A percentile compares a stretch with the other conserved stretches of the same genome.
phyloP scores from a whole-genome alignment of 1,140 invertebrate species.

The Drosophila albomicans region DNA sequence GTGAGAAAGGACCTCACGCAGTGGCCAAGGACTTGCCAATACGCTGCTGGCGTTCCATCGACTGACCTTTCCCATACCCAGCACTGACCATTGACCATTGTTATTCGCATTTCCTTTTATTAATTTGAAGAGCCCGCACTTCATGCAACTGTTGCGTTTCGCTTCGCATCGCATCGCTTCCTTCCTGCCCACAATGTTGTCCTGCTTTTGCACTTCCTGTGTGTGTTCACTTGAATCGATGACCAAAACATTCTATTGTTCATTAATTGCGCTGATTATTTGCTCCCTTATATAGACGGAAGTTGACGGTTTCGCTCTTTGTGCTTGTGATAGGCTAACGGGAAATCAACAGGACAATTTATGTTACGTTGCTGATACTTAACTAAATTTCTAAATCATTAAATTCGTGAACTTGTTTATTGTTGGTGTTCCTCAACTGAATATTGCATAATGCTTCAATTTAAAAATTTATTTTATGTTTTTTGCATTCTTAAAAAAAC shows the following conservation, averaged over 20 bases:
- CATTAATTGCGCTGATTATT: constrained; percentile 65
- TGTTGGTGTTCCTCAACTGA: too few relatives aligned
- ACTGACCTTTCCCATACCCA: constrained; percentile 60
- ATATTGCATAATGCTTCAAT: too few relatives aligned
- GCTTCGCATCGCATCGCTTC: constrained; percentile 33
- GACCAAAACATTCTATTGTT: constrained; percentile 78
- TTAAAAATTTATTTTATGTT: too few relatives aligned
- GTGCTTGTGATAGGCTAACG: not conserved
- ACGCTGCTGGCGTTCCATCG: constrained; percentile 52
- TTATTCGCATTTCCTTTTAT: constrained; percentile 68
- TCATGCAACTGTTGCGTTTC: constrained; percentile 80
- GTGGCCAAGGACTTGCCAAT: constrained; percentile 42
- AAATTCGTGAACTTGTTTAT: too few relatives aligned
- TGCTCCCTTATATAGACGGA: constrained; percentile 38
- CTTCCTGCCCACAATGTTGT: constrained; percentile 44
- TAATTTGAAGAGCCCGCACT: constrained; percentile 77
- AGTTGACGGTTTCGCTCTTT: constrained; percentile 14
- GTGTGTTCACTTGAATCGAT: constrained; percentile 48
- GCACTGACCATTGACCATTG: constrained; percentile 42
- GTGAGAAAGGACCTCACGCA: constrained; percentile 76
- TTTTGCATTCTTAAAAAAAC: too few relatives aligned
- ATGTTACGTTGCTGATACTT: not conserved
- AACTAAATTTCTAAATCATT: too few relatives aligned
- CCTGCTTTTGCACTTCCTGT: constrained; percentile 63
- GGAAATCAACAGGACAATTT: not conserved